Evolutionary conservation across 2,797 vertebrate genomes (phyloP).

Genomic region (Pipistrellus pygmaeus): DNA sequence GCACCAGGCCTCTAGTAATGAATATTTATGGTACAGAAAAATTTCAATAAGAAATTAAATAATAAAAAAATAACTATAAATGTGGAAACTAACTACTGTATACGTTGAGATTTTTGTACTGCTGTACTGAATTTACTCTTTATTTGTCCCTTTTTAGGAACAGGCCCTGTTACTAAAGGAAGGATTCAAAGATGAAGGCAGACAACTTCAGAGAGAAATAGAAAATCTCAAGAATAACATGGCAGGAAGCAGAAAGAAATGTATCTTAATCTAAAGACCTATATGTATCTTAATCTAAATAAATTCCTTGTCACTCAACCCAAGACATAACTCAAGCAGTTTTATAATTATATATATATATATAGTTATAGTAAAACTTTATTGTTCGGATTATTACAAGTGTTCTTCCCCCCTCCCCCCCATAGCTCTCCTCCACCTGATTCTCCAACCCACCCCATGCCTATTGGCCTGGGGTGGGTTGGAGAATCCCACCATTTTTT

Average conservation of each 20-base stretch:
- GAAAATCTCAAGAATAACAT: neutral
- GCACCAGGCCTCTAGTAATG: neutral
- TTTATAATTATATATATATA: neutral
- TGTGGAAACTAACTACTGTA: neutral
- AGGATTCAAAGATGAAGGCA: neutral
- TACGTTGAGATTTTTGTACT: neutral
- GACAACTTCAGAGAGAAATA: neutral
- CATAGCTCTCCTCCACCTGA: too few species aligned
- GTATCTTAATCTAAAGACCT: neutral
- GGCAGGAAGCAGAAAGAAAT: accelerated
- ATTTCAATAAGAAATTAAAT: slow-evolving; percentile 38
- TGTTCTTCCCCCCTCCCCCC: too few species aligned
- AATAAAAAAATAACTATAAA: neutral
- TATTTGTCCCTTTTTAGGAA: slow-evolving; percentile 60
- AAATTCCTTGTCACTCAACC: neutral
- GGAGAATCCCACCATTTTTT: too few species aligned
- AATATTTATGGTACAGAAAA: neutral
- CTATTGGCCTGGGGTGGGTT: too few species aligned
- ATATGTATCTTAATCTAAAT: neutral
- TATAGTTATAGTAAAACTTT: too few species aligned
- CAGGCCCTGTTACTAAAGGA: neutral
- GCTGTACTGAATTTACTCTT: neutral
- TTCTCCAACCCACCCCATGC: too few species aligned
- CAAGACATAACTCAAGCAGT: neutral
- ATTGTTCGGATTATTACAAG: too few species aligned